Base-by-base conservation (phyloP, 2,113 vertebrate genomes). In the Gopherus flavomarginatus region DNA sequence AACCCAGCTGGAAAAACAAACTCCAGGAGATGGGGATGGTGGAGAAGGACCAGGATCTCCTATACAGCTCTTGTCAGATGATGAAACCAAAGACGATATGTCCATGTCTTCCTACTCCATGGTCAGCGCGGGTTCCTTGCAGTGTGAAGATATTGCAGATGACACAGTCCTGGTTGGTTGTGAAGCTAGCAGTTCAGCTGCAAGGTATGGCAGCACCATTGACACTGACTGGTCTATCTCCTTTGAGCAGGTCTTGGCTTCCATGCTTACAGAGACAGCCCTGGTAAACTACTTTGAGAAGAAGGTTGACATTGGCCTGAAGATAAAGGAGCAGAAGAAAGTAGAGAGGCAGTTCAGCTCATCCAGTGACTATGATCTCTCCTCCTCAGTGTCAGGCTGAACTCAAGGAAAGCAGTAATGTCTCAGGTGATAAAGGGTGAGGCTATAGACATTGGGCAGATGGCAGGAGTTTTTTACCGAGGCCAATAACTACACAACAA, bases 171-270 rank as follows among this genome's bases (percentile, higher is more conserved):
- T 99, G 94, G 98, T 99, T 1, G 98, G 98, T 2, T 98, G 98
- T 4, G 98, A 98, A 22, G 97, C 98, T 83, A 75, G 86, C 21
- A 93, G 98, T 44, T 97, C 97, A 26, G 56, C 83, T 5, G 94
- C 97, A 83, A 98, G 98, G 72, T 96, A 95, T 0, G 98, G 98
- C 59, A 99, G 99, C 69, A 90, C 97, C 2, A 97, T 99, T 27
- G 99, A 99, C 89, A 97, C 97, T 0, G 99, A 99, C 97, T 99
- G 99, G 99, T 99, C 99, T 12, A 99, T 99, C 97, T 99, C 99
- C 90, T 99, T 99, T 0, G 99, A 99, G 98, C 99, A 99, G 98
- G 99, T 99, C 91, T 97, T 99, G 87, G 99, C 99, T 6, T 99
- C 99, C 5, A 94, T 99, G 98, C 98, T 99, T 87, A 99, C 99